These are phyloP conservation scores for Corydoras sp. DNA, from an alignment of 2,113 vertebrate genomes.

Conservation along the genomic window DNA sequence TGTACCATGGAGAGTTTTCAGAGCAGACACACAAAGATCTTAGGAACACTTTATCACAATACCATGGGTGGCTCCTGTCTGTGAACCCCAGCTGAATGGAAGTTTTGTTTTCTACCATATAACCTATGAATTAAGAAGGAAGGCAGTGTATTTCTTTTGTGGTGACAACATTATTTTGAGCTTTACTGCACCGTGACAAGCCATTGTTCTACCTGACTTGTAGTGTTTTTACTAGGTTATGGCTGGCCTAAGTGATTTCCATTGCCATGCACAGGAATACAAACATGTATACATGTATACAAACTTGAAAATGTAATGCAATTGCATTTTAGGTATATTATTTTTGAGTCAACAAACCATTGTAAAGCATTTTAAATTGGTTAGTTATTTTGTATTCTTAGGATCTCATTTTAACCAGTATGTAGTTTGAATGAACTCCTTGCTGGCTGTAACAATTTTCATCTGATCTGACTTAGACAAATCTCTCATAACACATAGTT, in stretches of 20 bases:
- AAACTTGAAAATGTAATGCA: conserved; percentile 25
- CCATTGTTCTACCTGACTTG: conserved; percentile 29
- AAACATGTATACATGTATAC: conserved; percentile 6
- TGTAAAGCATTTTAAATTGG: no score
- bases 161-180: conserved; percentile 19
- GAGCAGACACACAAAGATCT: conserved; percentile 51
- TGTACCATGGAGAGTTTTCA: conserved; percentile 34
- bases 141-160: conserved; percentile 13
- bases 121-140: conserved; percentile 23
- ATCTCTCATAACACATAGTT: no score
- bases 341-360: no score
- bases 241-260: not conserved
- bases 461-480: no score
- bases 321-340: no score
- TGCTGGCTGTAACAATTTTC: no score
- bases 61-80: conserved; percentile 52
- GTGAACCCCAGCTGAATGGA: conserved; percentile 19
- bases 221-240: conserved; percentile 26
- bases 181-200: conserved; percentile 12
- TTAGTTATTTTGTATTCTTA: no score
- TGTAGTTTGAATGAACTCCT: no score
- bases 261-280: not conserved
- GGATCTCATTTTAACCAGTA: no score
- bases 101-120: conserved; percentile 29
- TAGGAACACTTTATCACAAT: conserved; percentile 48